Evolutionary conservation across 2,888 invertebrate genomes (phyloP), one percentile per base, ranked within the genome.

Genomic region (Auanema freiburgensis): DNA sequence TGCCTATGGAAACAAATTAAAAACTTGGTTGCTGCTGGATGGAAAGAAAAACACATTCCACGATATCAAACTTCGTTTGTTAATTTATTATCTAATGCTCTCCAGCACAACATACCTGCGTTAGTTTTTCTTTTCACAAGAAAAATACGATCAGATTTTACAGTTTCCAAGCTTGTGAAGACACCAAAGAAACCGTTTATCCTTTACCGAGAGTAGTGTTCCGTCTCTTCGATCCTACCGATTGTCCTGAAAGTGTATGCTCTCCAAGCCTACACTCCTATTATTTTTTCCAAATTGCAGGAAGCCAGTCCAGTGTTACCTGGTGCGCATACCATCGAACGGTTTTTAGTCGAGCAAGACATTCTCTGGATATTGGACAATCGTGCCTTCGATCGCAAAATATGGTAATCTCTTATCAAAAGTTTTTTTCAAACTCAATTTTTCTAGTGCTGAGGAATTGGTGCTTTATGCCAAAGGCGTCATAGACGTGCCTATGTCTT

Each of bases 321-420:
- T 0, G 96, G 95, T 42, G 91, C 92, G 21, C 95, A 97, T 86
- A 92, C 97, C 0, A 95, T 98, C 69, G 98, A 99, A 85, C 88
- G 98, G 65, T 97, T 94, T 85, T 88, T 98, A 1, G 94, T 99
- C 78, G 98, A 99, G 84, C 96, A 97, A 85, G 96, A 98, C 84
- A 87, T 99, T 41, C 90, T 92, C 81, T 92, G 93, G 78, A 95
- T 97, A 43, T 89, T 98, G 70, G 91, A 93, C 84, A 90, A 91
- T 69, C 90, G 92, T 85, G 90, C 90, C 80, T 85, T 89, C 40
- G 96, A 97, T 84, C 88, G 97, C 57, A 96, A 96, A 85, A 93
- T 93, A 84, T 97, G 97, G 89, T 89, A 84, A 50, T 55, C 33
- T 25, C 41, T 1, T 5, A 12, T 25, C 41, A 11, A n/a, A 16